These are phyloP conservation scores for Agrotis ipsilon DNA, from an alignment of 2,888 invertebrate species.

Conservation along the genomic window DNA sequence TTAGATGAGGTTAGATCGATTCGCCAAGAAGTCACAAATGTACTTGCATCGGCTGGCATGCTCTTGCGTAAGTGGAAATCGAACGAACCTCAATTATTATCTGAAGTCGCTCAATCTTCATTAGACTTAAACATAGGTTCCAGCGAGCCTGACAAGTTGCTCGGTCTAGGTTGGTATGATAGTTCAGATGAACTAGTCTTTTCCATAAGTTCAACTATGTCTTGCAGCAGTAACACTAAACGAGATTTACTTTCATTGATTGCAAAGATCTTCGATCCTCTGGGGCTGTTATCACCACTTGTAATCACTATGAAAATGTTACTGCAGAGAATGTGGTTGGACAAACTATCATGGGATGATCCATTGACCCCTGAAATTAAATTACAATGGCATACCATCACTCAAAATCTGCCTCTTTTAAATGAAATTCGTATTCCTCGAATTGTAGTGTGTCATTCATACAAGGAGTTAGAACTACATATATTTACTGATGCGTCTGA, in stretches of 20 bases:
- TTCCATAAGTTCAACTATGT: background rate
- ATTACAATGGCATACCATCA: background rate
- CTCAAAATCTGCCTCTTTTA: background rate
- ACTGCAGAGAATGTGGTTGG: conserved; percentile 1
- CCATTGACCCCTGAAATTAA: background rate
- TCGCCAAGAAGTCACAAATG: background rate
- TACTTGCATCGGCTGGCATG: background rate
- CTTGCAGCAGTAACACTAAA: background rate
- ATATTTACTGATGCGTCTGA: background rate
- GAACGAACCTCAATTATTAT: background rate
- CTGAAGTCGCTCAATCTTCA: background rate
- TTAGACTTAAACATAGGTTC: background rate
- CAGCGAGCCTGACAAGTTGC: conserved; percentile 1
- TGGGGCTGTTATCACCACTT: no score
- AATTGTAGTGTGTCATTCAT: conserved; percentile 3
- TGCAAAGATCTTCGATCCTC: no score
- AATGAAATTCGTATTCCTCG: conserved; percentile 3
- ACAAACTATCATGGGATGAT: background rate
- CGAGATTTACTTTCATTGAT: no score
- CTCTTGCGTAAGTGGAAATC: conserved; percentile 2
- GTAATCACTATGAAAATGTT: conserved; percentile 5
- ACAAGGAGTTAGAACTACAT: background rate
- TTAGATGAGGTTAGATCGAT: background rate
- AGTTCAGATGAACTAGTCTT: conserved; percentile 4
- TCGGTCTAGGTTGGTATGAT: no score